Conservation (phyloP, 35 echinoderm and acorn worm species). For the Diadema setosum region DNA sequence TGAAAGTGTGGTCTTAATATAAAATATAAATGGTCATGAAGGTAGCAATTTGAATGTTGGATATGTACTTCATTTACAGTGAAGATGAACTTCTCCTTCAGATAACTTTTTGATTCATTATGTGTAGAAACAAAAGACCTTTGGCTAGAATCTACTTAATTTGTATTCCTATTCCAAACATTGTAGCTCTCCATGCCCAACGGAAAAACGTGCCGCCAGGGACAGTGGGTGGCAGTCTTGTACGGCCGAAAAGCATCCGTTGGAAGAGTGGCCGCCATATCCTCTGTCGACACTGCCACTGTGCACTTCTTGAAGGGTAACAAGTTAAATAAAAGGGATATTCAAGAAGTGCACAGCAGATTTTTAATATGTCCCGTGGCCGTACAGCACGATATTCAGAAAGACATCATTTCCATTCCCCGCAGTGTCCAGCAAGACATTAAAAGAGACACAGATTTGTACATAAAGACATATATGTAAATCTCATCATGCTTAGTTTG, state of each 20-base stretch:
- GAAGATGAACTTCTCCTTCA: background rate
- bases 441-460: background rate
- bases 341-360: background rate
- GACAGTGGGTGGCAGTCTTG: background rate
- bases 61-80: background rate
- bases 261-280: background rate
- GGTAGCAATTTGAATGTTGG: background rate
- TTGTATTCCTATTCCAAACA: background rate
- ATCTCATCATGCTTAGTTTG: too few relatives aligned
- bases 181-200: background rate
- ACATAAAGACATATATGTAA: background rate
- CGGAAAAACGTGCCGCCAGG: background rate
- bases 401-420: background rate
- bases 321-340: background rate
- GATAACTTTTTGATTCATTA: background rate
- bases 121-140: background rate
- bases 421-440: background rate
- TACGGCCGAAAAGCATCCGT: background rate
- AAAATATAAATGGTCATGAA: too few relatives aligned
- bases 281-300: background rate
- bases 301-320: background rate
- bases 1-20: too few relatives aligned
- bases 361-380: background rate
- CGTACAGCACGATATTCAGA: background rate
- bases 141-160: background rate